phyloP scores from a whole-genome alignment of 64 coral and sea anemone species.

The Hydrozoanthus tunicans region DNA sequence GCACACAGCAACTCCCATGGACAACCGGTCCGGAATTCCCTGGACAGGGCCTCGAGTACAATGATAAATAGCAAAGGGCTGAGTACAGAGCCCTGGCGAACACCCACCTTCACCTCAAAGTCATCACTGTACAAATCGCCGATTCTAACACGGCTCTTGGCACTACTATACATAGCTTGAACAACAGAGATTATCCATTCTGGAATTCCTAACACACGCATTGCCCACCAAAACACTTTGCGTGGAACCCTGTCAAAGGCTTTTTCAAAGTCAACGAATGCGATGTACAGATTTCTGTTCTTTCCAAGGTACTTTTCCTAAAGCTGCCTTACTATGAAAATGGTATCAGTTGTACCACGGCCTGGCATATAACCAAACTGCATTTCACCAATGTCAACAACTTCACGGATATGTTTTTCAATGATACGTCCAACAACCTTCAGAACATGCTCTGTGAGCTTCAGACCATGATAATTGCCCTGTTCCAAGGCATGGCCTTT shows the following conservation, averaged over 20 bases:
- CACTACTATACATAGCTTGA: background rate
- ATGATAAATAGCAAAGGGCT: no score
- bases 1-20: no score
- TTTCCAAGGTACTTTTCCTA: background rate
- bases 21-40: no score
- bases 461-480: background rate
- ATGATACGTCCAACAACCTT: background rate
- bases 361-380: no score
- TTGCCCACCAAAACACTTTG: background rate
- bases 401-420: no score
- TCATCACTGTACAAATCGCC: no score
- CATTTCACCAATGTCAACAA: no score
- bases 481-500: background rate
- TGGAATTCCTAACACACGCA: background rate
- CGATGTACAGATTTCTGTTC: background rate
- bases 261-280: background rate
- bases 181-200: background rate
- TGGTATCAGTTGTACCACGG: background rate
- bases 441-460: background rate
- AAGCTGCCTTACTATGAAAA: slow-evolving; percentile 21
- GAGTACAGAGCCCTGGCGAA: no score
- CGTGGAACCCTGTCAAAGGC: background rate
- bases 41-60: no score
- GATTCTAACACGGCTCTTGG: background rate
- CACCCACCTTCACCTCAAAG: no score